These are phyloP conservation scores for Apaloderma vittatum DNA, from an alignment of 2,113 vertebrate genomes.

Conservation along the genomic window DNA sequence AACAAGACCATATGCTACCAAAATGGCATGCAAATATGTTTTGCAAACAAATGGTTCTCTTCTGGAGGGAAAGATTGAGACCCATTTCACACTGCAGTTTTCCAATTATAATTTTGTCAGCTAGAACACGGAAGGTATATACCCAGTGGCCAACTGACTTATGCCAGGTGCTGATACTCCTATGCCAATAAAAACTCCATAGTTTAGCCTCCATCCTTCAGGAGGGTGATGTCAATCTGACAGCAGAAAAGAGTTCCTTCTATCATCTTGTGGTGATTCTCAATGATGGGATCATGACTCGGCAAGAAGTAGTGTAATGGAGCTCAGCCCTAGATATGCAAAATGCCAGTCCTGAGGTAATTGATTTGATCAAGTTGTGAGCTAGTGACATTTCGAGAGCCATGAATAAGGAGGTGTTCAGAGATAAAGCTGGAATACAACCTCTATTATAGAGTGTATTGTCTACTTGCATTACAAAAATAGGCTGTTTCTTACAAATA, in stretches of 20 bases:
- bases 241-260: background rate
- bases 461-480: background rate
- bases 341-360: background rate
- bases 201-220: background rate
- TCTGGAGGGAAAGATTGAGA: background rate
- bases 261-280: background rate
- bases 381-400: background rate
- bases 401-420: background rate
- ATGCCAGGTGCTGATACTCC: background rate
- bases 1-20: background rate
- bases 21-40: background rate
- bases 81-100: background rate
- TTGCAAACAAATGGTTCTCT: background rate
- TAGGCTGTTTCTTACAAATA: background rate
- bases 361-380: background rate
- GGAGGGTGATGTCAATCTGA: background rate
- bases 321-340: background rate
- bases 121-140: background rate
- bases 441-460: background rate
- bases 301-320: accelerated
- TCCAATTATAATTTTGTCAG: background rate
- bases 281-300: accelerated
- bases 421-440: background rate
- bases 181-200: background rate
- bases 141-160: background rate